A percentile compares a stretch with the other conserved stretches of the same genome.
Conservation (phyloP, 2,888 invertebrate species). For the Eilema sororculum region DNA sequence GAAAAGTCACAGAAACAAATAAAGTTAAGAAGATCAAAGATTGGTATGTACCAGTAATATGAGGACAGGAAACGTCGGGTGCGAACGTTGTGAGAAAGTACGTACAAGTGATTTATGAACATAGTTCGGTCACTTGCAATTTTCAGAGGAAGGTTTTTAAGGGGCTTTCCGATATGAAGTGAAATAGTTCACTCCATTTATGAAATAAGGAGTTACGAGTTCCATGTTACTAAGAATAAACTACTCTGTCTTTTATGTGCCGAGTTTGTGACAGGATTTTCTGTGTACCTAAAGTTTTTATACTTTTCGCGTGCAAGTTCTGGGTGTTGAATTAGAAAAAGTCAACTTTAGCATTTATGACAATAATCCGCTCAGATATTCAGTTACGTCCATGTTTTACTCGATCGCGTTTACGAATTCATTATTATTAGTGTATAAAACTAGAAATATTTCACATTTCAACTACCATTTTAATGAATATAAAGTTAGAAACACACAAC, state of each 20-base stretch:
- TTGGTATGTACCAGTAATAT: constrained; percentile 30
- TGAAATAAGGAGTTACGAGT: constrained; percentile 4
- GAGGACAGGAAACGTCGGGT: constrained; percentile 16
- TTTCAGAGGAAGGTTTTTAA: constrained; percentile 5
- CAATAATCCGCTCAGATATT: too few species aligned
- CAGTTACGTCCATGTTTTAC: too few species aligned
- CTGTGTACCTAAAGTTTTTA: background rate
- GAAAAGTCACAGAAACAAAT: constrained; percentile 36
- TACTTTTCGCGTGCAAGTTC: background rate
- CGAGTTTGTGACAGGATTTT: background rate
- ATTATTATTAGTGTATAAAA: too few species aligned
- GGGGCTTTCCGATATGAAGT: background rate
- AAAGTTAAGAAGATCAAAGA: constrained; percentile 32
- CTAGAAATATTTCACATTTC: background rate
- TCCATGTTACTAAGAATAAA: background rate
- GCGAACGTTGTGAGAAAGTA: constrained; percentile 11
- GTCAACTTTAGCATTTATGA: too few species aligned
- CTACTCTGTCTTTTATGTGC: background rate
- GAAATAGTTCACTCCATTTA: background rate
- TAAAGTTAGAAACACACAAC: constrained; percentile 26
- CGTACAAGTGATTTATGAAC: constrained; percentile 9
- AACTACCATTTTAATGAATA: constrained; percentile 24
- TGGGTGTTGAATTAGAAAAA: background rate
- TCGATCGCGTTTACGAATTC: too few species aligned
- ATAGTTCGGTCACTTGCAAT: constrained; percentile 10